Evolutionary conservation across 2,888 invertebrate genomes (phyloP), one percentile per base, ranked within the genome.

Genomic region (Laothoe populi): DNA sequence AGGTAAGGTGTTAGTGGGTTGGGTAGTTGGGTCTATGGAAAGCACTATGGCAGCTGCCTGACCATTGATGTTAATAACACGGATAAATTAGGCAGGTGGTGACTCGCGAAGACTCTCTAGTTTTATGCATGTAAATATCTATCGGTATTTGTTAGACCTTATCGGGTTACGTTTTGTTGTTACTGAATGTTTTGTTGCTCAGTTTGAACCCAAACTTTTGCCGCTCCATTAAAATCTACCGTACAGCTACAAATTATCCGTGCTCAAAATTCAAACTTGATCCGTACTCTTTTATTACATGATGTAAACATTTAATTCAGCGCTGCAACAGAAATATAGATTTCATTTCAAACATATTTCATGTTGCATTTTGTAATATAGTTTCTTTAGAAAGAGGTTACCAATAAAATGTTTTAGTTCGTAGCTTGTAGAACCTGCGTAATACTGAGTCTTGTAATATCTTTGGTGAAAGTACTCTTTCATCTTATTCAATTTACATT

Each of bases 181-280:
- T 44, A 38, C 38, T 44, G 44, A 19, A 63, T 66, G 65, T 65
- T 64, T 63, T 57, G 61, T 59, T 48, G 61, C 49, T 44, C 31
- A 57, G 58, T 70, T 66, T 64, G 63, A 64, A 65, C 62, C 59
- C 49, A 61, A 70, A 66, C 64, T 67, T 70, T 64, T 64, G 61
- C 65, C 65, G 63, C 61, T 65, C 64, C 65, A 58, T 60, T 59
- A 48, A 60, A 64, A 68, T 64, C 64, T 35, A 53, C 53, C 31
- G 19, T 13, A 19, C 19, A 11, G 31, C 53, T 35, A 44, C 44
- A 53, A 53, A 35, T 53, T 35, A 35, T 66, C 49, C 45, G 59
- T 53, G 63, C 53, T 59, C 35, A 53, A 53, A 53, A 35, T 53
- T 35, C 11, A 10, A 53, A 35, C 31, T 35, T 4, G 31, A 1